Conservation (phyloP, 2,797 vertebrate genomes). For the Dryobates pubescens region DNA sequence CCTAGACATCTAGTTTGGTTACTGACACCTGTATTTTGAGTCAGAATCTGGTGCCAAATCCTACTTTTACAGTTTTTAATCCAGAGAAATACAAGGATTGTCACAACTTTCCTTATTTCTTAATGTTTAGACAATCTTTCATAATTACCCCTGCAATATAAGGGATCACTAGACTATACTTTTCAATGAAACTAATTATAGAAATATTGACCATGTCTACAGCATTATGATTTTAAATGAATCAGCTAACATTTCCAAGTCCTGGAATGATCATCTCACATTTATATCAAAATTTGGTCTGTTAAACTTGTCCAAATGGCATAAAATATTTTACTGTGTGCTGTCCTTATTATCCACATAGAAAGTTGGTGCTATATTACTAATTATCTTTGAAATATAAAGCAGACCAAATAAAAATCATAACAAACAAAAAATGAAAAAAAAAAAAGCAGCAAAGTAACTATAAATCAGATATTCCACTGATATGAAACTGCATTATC, state of each 20-base stretch:
- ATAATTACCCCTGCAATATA: neutral
- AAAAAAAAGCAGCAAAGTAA: neutral
- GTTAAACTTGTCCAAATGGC: neutral
- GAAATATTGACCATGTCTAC: neutral
- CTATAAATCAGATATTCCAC: neutral
- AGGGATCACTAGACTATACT: neutral
- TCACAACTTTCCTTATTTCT: neutral
- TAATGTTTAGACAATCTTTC: neutral
- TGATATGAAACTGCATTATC: neutral
- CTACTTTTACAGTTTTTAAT: neutral
- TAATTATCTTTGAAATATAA: neutral
- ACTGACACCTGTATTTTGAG: neutral
- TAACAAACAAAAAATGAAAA: too few species aligned
- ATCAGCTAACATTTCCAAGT: neutral
- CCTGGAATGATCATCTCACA: neutral
- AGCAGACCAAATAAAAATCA: neutral
- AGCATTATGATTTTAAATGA: neutral
- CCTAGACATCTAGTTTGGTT: neutral
- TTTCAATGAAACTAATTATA: neutral
- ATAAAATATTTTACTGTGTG: neutral
- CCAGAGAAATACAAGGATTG: neutral
- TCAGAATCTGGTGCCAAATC: neutral
- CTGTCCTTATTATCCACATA: neutral
- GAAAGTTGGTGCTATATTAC: neutral
- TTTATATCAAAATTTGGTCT: accelerated